Percentiles rank a stretch among this genome's conserved stretches.
Evolutionary conservation across 2,888 invertebrate species (phyloP).

Genomic region (Nymphalis c-album): DNA sequence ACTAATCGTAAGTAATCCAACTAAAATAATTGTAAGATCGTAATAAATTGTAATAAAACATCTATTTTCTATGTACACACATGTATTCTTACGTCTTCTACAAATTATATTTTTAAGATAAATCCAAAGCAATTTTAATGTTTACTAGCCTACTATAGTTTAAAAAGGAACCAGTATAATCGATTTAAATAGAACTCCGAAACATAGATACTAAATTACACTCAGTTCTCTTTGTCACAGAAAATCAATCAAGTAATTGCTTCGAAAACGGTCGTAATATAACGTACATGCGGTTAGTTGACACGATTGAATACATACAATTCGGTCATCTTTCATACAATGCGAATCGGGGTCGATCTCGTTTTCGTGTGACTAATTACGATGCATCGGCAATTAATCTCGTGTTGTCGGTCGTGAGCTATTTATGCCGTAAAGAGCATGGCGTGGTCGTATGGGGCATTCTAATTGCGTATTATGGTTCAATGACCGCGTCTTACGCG

Average conservation of each 20-base stretch:
- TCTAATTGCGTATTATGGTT: slow-evolving; percentile 80
- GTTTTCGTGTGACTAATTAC: slow-evolving; percentile 46
- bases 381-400: slow-evolving; percentile 69
- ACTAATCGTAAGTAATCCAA: slow-evolving; percentile 76
- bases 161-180: too few relatives aligned
- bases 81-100: too few relatives aligned
- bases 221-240: background rate
- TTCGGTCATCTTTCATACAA: slow-evolving; percentile 11
- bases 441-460: slow-evolving; percentile 74
- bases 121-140: too few relatives aligned
- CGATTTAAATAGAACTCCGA: too few relatives aligned
- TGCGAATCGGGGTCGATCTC: slow-evolving; percentile 30
- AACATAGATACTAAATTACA: background rate
- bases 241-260: slow-evolving; percentile 9
- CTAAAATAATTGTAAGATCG: background rate
- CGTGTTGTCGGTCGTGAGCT: slow-evolving; percentile 64
- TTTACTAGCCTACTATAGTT: too few relatives aligned
- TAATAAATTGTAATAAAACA: too few relatives aligned
- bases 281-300: slow-evolving; percentile 12
- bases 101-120: too few relatives aligned
- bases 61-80: too few relatives aligned
- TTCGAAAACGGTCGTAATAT: slow-evolving; percentile 3
- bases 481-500: slow-evolving; percentile 66
- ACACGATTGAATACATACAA: slow-evolving; percentile 14
- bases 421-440: slow-evolving; percentile 72